phyloP scores from a whole-genome alignment of 2,113 vertebrate species.

The Mesitornis unicolor region DNA sequence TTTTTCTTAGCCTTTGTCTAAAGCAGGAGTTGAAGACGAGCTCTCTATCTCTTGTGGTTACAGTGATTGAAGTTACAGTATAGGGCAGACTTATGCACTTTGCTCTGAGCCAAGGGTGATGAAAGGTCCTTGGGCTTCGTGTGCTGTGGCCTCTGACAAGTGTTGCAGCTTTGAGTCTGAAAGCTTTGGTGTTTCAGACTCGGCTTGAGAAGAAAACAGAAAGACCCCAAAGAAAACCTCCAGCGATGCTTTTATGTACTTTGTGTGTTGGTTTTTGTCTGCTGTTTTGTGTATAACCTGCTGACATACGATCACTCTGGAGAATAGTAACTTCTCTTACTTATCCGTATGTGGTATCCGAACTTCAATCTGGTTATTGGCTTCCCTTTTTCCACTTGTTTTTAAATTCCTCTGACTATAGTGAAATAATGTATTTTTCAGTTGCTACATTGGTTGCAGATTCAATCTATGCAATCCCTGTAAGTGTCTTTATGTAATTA shows the following conservation, averaged over 20 bases:
- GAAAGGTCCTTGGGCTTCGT: neutral
- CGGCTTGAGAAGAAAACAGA: neutral
- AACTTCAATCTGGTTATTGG: neutral
- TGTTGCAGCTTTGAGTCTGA: neutral
- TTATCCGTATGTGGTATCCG: neutral
- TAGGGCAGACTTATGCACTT: fast-evolving
- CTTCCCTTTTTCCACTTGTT: neutral
- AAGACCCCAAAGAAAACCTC: neutral
- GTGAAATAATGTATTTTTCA: neutral
- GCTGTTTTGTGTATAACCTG: neutral
- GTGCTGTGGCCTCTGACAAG: neutral
- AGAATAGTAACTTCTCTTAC: neutral
- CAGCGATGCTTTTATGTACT: neutral
- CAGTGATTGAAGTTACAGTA: neutral
- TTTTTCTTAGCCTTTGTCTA: neutral
- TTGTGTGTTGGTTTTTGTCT: neutral
- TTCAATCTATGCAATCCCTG: neutral
- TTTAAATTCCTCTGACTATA: neutral
- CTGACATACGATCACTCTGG: neutral
- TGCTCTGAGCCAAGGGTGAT: neutral
- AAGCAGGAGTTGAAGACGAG: neutral
- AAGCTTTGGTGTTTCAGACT: neutral
- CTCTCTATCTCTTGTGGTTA: neutral
- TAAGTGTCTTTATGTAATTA: neutral
- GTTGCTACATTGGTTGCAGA: neutral